Base-by-base conservation (phyloP, 2,113 vertebrate genomes). In the Anoura caudifer region DNA sequence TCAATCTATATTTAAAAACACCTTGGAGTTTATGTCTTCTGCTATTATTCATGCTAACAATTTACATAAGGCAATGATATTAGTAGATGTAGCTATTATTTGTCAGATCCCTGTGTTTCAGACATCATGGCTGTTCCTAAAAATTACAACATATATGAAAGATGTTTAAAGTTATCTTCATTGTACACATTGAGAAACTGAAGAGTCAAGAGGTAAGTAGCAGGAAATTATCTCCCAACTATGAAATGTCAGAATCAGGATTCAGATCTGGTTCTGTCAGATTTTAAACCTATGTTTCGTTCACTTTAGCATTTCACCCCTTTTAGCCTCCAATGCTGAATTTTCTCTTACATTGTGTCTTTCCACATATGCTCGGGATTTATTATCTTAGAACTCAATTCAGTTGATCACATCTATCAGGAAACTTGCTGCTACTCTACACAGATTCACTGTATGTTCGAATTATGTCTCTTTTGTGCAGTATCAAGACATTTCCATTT, bases 401-500 rank as follows among this genome's bases (percentile, higher is more conserved):
- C 36, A 88, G 7, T 5, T n/a, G 24, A 87, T 94, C 33, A 9
- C 1, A 3, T 90, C 19, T 77, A 20, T 81, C 38, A 83, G 45
- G n/a, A 87, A 96, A 87, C 17, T 87, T 80, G 19, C 50, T 50
- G 36, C 16, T 70, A 93, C 56, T 70, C 0, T 36, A 54, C 15
- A 59, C 1, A 13, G 38, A 85, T 87, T 97, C 16, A 45, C 33
- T 85, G 5, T 77, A 36, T 56, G 38, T 56, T 95, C 24, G 10
- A 97, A 96, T 94, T 87, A 85, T 61, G 79, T 90, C 24, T 91
- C 24, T 75, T 93, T 94, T 54, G 41, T 63, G 24, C 20, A 87
- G 15, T 63, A 87, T 63, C 50, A 87, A 52, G 87, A 82, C 89
- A 90, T 61, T 96, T 19, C 20, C 17, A 63, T 41, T 96, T 96